Evolutionary conservation across 2,888 invertebrate genomes (phyloP).

Genomic region (Aricia artaxerxes): DNA sequence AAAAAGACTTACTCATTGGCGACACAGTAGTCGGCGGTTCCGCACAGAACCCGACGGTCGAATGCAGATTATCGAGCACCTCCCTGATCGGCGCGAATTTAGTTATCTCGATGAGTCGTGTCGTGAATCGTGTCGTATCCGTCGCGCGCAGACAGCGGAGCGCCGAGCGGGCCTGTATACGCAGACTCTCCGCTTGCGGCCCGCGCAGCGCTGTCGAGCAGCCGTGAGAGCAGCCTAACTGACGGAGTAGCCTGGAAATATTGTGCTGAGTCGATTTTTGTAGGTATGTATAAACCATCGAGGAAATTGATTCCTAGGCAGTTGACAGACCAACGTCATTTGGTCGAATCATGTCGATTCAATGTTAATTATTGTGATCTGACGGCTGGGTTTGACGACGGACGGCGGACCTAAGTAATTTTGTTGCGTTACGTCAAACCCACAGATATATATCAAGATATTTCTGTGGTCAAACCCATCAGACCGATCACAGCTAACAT

Average conservation of each 20-base stretch:
- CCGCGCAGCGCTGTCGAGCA: conserved; percentile 92
- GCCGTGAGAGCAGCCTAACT: conserved; percentile 95
- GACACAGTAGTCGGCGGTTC: conserved; percentile 93
- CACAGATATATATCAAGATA: too few relatives aligned
- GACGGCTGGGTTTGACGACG: too few relatives aligned
- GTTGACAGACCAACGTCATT: too few relatives aligned
- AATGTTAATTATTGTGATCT: too few relatives aligned
- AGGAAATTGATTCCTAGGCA: too few relatives aligned
- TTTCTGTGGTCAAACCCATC: too few relatives aligned
- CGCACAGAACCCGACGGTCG: conserved; percentile 96
- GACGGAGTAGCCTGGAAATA: conserved; percentile 86
- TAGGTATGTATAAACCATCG: too few relatives aligned
- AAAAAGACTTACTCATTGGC: conserved; percentile 84
- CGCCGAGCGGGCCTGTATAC: conserved; percentile 87
- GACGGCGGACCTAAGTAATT: too few relatives aligned
- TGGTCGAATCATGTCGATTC: too few relatives aligned
- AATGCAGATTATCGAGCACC: conserved; percentile 95
- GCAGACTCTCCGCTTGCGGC: conserved; percentile 93
- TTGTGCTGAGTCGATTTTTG: not conserved
- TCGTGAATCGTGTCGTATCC: conserved; percentile 72
- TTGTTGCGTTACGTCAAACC: too few relatives aligned
- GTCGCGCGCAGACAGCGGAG: conserved; percentile 87
- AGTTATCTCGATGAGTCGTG: conserved; percentile 86
- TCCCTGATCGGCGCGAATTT: conserved; percentile 88
- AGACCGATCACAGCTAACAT: too few relatives aligned